Evolutionary conservation across 2,888 invertebrate genomes (phyloP).

Genomic region (Cheilosia vulpina): DNA sequence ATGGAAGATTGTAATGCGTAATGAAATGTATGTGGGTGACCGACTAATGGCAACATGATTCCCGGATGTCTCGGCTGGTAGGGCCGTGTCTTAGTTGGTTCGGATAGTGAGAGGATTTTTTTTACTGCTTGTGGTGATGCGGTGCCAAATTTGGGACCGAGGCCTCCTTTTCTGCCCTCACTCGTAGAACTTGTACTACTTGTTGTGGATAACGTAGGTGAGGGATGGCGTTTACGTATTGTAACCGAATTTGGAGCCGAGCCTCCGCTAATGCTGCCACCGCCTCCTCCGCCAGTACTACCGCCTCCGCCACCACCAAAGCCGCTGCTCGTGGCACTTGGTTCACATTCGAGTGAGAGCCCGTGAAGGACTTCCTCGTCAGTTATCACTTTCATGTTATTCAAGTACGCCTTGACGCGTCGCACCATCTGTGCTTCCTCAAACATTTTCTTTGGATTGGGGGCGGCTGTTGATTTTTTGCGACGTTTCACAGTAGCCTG

Average conservation of each 20-base stretch:
- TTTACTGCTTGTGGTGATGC: slow-evolving; percentile 98
- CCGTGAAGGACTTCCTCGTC: slow-evolving; percentile 96
- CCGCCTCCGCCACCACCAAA: slow-evolving; percentile 79
- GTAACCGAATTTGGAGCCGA: slow-evolving; percentile 85
- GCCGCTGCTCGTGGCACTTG: slow-evolving; percentile 81
- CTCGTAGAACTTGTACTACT: slow-evolving; percentile 95
- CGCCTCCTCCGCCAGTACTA: slow-evolving; percentile 79
- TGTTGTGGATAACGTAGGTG: slow-evolving; percentile 96
- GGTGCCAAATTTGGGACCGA: slow-evolving; percentile 88
- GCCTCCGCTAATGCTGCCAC: slow-evolving; percentile 85
- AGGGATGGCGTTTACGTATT: slow-evolving; percentile 92
- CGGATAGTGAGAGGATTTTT: slow-evolving; percentile 95
- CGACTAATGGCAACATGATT: slow-evolving; percentile 86
- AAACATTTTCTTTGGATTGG: slow-evolving; percentile 99
- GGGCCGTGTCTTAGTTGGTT: slow-evolving; percentile 93
- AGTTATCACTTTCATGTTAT: slow-evolving; percentile 92
- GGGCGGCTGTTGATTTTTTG: slow-evolving; percentile 94
- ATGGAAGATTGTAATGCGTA: slow-evolving; percentile 77
- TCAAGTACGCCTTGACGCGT: slow-evolving; percentile 97
- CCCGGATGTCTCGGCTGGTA: slow-evolving; percentile 91
- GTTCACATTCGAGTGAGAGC: slow-evolving; percentile 95
- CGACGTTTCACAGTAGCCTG: slow-evolving; percentile 95
- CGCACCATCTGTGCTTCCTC: slow-evolving; percentile 99
- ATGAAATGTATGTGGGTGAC: slow-evolving; percentile 79
- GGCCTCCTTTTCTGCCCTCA: slow-evolving; percentile 86